Percentiles rank a stretch among this genome's conserved stretches.
Conservation (phyloP, 2,797 vertebrate species). For the Buceros bicornis region DNA sequence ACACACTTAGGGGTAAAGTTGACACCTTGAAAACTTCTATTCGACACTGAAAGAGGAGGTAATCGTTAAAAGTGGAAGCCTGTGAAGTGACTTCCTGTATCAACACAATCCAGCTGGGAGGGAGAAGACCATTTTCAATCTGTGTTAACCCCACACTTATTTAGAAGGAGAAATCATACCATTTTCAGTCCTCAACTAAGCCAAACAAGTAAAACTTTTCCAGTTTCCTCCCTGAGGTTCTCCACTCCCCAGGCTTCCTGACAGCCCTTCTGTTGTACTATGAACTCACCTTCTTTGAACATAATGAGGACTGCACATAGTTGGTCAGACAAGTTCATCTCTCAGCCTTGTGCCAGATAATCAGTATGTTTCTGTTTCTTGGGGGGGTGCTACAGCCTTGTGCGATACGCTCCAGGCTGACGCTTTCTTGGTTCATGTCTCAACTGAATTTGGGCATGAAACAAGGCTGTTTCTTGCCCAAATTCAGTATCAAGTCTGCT, state of each 20-base stretch:
- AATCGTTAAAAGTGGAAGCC: background rate
- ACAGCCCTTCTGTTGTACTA: background rate
- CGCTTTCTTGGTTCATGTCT: background rate
- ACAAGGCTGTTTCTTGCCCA: background rate
- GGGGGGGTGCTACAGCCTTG: background rate
- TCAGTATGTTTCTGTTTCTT: background rate
- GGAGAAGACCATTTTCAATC: background rate
- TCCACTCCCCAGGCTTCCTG: background rate
- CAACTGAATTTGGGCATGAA: no score
- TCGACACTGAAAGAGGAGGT: background rate
- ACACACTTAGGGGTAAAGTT: background rate
- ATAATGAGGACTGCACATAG: accelerated
- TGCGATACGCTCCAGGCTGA: background rate
- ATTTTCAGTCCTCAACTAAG: background rate
- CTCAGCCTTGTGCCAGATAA: background rate
- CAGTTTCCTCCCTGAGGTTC: background rate
- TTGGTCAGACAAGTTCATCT: background rate
- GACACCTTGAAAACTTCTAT: background rate
- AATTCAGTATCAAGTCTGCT: background rate
- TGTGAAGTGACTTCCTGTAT: background rate
- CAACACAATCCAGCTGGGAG: background rate
- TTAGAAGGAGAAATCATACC: background rate
- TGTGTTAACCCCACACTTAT: background rate
- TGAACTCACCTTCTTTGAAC: background rate
- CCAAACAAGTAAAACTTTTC: background rate